phyloP scores from a whole-genome alignment of 2,888 invertebrate species.

The Frankliniella fusca region DNA sequence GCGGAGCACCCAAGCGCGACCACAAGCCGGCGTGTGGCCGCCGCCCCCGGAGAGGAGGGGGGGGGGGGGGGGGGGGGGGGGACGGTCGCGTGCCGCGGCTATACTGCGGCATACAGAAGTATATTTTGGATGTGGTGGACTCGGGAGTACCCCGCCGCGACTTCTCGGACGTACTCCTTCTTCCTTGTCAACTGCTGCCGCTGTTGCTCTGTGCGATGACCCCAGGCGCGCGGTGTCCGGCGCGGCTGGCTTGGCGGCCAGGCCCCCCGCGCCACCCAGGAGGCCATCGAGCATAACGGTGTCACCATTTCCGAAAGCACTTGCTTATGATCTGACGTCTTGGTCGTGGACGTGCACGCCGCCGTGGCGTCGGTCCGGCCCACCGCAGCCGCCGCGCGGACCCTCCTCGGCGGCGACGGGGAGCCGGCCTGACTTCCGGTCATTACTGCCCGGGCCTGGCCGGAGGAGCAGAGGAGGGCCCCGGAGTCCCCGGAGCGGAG shows the following conservation, averaged over 20 bases:
- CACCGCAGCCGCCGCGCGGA: background rate
- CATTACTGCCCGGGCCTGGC: background rate
- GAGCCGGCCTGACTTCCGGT: background rate
- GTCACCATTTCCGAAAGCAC: too few species aligned
- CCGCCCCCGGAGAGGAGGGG: background rate
- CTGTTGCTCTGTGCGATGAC: too few species aligned
- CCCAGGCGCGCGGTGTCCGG: background rate
- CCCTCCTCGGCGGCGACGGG: background rate
- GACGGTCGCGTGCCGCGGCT: background rate
- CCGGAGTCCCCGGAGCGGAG: too few species aligned
- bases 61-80: background rate
- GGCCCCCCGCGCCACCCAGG: background rate
- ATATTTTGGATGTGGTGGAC: too few species aligned
- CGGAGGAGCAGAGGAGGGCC: background rate
- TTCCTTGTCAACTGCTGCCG: too few species aligned
- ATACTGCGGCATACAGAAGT: background rate
- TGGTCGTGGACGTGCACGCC: background rate
- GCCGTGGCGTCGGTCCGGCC: background rate
- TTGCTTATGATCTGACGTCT: background rate
- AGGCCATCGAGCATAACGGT: too few species aligned
- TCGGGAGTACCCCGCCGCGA: too few species aligned
- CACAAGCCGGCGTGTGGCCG: slow-evolving; percentile 16
- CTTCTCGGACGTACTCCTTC: too few species aligned
- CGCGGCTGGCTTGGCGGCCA: background rate
- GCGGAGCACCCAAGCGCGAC: slow-evolving; percentile 5